Base-by-base conservation (phyloP, 1,140 invertebrate species). In the Brachionus sp. region DNA sequence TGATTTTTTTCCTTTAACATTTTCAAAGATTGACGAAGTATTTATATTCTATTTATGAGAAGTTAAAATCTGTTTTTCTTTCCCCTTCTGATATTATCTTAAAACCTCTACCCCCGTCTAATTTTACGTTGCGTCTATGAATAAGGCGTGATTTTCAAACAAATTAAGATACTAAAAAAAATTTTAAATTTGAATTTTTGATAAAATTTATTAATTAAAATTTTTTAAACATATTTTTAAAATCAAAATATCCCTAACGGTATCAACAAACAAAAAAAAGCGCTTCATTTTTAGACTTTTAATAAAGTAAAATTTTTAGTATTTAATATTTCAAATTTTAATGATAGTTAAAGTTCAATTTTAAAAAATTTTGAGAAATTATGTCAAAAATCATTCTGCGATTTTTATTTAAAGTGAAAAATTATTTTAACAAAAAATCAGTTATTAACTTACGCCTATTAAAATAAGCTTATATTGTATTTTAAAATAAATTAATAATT, bases 1-100 rank as follows among this genome's bases (percentile, higher is more conserved):
- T 73, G 13, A 9, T 23, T 44, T 42, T 73, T 37, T 73, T 73
- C 42, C 37, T 73, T 68, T 3, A 68, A 33, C 25, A 23, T 37
- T 68, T 68, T 23, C 12, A 10, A n/a, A 4, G 12, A 33, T 68
- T 37, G 2, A 37, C 10, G 3, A 5, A 16, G 6, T 44, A 73
- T 73, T 73, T 73, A 73, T 73, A 73, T n/a, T 7, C 1, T 42
- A 39, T 39, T 73, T 5, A 73, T 73, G 68, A 73, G 68, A 73
- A 23, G 13, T 4, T 73, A 13, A 73, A 73, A 73, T 44, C 12
- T 73, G 68, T 6, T 23, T 57, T 19, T 5, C 50, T 57, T 57
- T 57, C 50, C 50, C 50, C 29, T 19, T 7, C 16, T 10, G 16
- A 50, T 50, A 16, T 50, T 50, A 50, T 50, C 44, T n/a, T 29